Conservation (phyloP, 2,113 vertebrate species). For the Sterrhoptilus dennistouni region DNA sequence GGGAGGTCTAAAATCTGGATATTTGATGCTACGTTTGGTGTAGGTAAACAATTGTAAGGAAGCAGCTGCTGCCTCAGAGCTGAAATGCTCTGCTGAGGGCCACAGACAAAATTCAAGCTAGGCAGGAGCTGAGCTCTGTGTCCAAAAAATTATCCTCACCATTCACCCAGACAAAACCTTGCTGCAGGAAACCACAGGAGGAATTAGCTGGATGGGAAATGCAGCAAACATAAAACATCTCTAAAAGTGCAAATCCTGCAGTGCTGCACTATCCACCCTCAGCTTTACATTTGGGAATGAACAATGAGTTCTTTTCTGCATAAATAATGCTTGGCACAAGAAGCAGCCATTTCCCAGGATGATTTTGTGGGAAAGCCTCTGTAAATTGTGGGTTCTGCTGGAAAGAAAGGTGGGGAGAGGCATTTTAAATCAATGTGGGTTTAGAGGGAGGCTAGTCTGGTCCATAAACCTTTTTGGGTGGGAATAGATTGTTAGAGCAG, state of each 20-base stretch:
- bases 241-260: background rate
- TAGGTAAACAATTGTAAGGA: background rate
- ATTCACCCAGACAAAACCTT: background rate
- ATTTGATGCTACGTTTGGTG: background rate
- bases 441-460: background rate
- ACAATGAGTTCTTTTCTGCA: background rate
- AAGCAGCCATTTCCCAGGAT: background rate
- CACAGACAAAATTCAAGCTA: background rate
- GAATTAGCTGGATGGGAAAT: background rate
- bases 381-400: background rate
- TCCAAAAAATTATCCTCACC: background rate
- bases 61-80: background rate
- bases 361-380: background rate
- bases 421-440: background rate
- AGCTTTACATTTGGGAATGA: background rate
- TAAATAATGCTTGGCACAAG: background rate
- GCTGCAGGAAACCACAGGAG: background rate
- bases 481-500: background rate
- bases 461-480: background rate
- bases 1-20: background rate
- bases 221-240: background rate
- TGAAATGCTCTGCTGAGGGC: background rate
- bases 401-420: background rate
- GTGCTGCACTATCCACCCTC: background rate
- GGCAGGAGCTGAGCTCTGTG: background rate